phyloP scores from a whole-genome alignment of 23 tunicate genomes.

The Diplosoma virens region DNA sequence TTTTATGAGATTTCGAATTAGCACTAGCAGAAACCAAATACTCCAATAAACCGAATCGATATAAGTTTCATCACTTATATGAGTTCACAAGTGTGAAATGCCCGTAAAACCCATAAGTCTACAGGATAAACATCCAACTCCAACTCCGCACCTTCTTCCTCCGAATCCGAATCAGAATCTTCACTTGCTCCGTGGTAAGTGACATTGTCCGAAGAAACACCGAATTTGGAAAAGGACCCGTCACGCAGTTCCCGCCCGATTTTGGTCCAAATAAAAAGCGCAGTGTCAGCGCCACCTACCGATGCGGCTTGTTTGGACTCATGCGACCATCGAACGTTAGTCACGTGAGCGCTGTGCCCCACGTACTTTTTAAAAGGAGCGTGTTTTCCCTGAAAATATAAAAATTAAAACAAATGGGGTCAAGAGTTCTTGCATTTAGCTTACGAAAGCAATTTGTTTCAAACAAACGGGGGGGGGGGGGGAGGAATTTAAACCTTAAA shows the following conservation, averaged over 20 bases:
- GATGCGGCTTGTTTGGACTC: conserved; percentile 51
- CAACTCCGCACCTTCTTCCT: conserved; percentile 72
- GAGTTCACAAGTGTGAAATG: too few relatives aligned
- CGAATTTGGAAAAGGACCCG: neutral
- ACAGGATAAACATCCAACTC: too few relatives aligned
- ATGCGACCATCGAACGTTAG: conserved; percentile 91
- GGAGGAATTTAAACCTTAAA: too few relatives aligned
- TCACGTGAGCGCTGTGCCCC: conserved; percentile 97
- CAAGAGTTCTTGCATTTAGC: too few relatives aligned
- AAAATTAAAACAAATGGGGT: too few relatives aligned
- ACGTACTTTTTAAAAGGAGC: conserved; percentile 86
- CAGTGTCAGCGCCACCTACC: conserved; percentile 78
- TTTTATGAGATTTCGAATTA: too few relatives aligned
- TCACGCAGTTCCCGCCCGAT: conserved; percentile 27
- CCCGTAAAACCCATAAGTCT: too few relatives aligned
- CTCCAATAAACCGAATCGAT: too few relatives aligned
- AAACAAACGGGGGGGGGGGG: too few relatives aligned
- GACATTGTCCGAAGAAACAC: neutral
- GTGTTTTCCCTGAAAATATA: conserved; percentile 59
- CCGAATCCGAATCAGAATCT: conserved; percentile 94
- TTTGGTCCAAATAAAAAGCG: conserved; percentile 53
- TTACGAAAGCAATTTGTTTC: too few relatives aligned
- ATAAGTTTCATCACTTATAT: too few relatives aligned
- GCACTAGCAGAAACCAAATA: too few relatives aligned
- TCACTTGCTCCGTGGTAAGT: conserved; percentile 87